These are phyloP conservation scores for Gallinago media DNA, from an alignment of 2,113 vertebrate genomes.

Conservation along the genomic window DNA sequence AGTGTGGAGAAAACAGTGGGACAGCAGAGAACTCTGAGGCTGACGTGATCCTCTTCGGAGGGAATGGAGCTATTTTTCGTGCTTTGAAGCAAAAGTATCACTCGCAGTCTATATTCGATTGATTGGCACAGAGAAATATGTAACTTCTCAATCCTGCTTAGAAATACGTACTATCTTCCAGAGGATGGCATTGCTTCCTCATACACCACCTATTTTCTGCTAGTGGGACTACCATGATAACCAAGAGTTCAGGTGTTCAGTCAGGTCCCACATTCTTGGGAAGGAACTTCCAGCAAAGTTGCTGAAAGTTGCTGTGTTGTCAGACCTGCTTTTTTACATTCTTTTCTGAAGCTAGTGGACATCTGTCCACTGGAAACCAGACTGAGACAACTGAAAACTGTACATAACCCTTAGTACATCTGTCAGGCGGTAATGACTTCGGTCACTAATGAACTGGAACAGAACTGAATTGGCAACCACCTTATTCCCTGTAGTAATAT, in stretches of 20 bases:
- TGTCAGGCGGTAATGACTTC: background rate
- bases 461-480: background rate
- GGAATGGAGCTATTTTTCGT: constrained; percentile 20
- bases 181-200: background rate
- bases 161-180: background rate
- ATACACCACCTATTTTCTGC: background rate
- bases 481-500: background rate
- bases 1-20: background rate
- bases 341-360: background rate
- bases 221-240: background rate
- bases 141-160: background rate
- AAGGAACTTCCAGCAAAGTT: background rate
- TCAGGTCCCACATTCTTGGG: background rate
- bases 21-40: background rate
- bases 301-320: background rate
- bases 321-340: background rate
- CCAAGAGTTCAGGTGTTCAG: background rate
- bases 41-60: background rate
- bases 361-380: background rate
- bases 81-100: background rate
- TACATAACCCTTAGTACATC: background rate
- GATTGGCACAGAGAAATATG: background rate
- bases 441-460: background rate
- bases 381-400: background rate
- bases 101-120: background rate